Conservation (phyloP, 2,113 vertebrate species). For the Cottus gobio region DNA sequence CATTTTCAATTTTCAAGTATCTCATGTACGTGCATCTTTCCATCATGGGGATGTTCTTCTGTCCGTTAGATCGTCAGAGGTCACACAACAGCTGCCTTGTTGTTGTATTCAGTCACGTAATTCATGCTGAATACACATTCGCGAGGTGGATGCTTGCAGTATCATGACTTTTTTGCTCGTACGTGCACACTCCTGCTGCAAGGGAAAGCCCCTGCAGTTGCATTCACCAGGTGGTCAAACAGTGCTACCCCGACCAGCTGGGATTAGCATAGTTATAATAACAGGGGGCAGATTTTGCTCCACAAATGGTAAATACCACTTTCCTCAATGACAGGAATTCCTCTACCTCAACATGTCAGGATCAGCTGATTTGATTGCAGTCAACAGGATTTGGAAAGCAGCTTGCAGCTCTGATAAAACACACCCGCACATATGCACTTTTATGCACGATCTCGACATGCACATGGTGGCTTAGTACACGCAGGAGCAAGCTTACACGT, state of each 20-base stretch:
- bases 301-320: conserved; percentile 49
- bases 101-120: neutral
- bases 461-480: neutral
- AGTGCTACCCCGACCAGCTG: conserved; percentile 32
- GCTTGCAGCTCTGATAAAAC: conserved; percentile 38
- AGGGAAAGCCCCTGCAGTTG: neutral
- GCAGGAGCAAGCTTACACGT: neutral
- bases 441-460: neutral
- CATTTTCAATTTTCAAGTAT: neutral
- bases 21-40: neutral
- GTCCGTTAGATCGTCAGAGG: neutral
- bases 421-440: conserved; percentile 6
- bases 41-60: neutral
- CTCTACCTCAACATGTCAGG: conserved; percentile 37
- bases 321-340: conserved; percentile 52
- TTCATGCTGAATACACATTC: neutral
- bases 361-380: conserved; percentile 61
- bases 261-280: conserved; percentile 50
- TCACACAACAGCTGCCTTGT: neutral
- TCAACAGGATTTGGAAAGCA: conserved; percentile 55
- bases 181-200: neutral
- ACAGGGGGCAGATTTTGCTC: conserved; percentile 31
- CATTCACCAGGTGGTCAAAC: neutral
- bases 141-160: neutral
- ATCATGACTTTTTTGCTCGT: neutral